These are phyloP conservation scores for Lepidocyrtinus sp. DNA, from an alignment of 2,888 invertebrate genomes.

Conservation along the genomic window DNA sequence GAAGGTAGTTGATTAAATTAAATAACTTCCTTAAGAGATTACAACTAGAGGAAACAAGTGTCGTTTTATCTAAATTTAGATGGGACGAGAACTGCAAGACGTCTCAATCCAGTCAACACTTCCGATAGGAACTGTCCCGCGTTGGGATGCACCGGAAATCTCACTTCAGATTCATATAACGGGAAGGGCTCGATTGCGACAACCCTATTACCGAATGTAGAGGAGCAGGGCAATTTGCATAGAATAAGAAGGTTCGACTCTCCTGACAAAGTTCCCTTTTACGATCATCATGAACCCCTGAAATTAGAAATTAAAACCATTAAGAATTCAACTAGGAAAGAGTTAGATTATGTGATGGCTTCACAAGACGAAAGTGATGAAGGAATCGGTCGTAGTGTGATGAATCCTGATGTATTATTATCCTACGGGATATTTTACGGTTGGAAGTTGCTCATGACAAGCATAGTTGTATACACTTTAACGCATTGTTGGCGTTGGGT, in stretches of 20 bases:
- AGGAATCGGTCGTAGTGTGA: constrained; percentile 21
- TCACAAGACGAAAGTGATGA: constrained; percentile 3
- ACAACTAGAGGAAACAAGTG: too few species aligned
- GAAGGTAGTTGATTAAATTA: too few species aligned
- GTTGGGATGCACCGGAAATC: constrained; percentile 43
- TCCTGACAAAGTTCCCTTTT: not conserved
- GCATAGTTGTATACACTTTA: not conserved
- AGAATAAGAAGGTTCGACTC: constrained; percentile 25
- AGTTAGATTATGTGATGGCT: constrained; percentile 12
- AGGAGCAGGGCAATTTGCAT: not conserved
- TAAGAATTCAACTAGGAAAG: constrained; percentile 37
- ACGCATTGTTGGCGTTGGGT: not conserved
- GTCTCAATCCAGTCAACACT: constrained; percentile 42
- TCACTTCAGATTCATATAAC: constrained; percentile 24
- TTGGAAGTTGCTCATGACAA: constrained; percentile 4
- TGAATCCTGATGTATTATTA: constrained; percentile 11
- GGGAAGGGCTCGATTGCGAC: constrained; percentile 29
- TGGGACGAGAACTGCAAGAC: constrained; percentile 44
- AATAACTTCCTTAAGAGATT: too few species aligned
- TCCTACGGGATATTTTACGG: constrained; percentile 32
- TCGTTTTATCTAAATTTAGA: constrained; percentile 24
- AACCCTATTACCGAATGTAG: not conserved
- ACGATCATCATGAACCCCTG: constrained; percentile 19
- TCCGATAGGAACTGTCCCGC: constrained; percentile 38
- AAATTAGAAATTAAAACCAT: constrained; percentile 42